These are phyloP conservation scores for Anas bahamensis DNA, from an alignment of 2,797 vertebrate species.

Conservation along the genomic window DNA sequence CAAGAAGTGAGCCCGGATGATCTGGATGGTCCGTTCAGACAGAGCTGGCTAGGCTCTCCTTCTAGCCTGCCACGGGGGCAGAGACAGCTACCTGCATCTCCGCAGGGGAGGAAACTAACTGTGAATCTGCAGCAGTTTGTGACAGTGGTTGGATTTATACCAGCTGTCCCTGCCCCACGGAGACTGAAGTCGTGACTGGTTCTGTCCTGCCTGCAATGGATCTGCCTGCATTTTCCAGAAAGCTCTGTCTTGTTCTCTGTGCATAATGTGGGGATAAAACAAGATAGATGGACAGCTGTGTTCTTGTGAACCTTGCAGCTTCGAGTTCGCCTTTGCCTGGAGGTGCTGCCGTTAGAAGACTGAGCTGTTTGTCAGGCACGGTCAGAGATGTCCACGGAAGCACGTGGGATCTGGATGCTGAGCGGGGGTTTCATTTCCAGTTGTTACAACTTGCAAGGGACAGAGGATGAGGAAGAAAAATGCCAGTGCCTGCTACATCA, in stretches of 20 bases:
- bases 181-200: neutral
- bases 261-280: neutral
- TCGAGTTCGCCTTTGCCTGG: neutral
- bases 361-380: neutral
- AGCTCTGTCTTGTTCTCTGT: neutral
- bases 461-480: neutral
- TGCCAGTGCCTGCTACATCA: neutral
- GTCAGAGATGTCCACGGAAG: neutral
- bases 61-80: neutral
- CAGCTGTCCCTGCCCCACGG: neutral
- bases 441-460: neutral
- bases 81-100: neutral
- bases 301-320: neutral
- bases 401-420: neutral
- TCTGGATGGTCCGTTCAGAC: neutral
- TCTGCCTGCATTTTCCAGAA: neutral
- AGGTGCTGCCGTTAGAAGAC: neutral
- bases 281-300: neutral
- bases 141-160: neutral
- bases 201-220: neutral
- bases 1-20: neutral
- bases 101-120: neutral
- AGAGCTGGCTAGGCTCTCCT: neutral
- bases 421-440: neutral
- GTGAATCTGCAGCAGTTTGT: neutral